A percentile compares a stretch with the other conserved stretches of the same genome.
phyloP scores from a whole-genome alignment of 2,113 vertebrate genomes.

The Choloepus hoffmanni region DNA sequence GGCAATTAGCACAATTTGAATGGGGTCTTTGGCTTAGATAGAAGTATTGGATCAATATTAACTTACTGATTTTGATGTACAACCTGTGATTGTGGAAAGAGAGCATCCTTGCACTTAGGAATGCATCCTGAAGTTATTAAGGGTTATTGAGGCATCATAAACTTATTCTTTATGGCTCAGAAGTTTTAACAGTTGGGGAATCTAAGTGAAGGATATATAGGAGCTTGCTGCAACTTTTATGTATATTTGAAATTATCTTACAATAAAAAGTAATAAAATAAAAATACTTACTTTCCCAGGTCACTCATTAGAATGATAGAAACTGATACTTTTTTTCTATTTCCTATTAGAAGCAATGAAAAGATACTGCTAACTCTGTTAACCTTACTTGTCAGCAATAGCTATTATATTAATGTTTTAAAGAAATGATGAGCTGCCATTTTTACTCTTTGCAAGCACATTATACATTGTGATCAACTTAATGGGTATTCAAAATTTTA shows the following conservation, averaged over 20 bases:
- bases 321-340: conserved; percentile 76
- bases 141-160: background rate
- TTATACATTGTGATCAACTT: conserved; percentile 54
- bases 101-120: background rate
- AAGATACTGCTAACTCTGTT: conserved; percentile 74
- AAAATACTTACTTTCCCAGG: conserved; percentile 65
- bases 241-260: conserved; percentile 24
- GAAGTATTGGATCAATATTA: background rate
- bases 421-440: conserved; percentile 70
- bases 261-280: background rate
- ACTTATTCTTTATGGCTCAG: background rate
- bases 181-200: background rate
- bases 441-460: conserved; percentile 58
- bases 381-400: conserved; percentile 66
- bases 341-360: conserved; percentile 80
- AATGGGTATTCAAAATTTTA: background rate
- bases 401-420: conserved; percentile 46
- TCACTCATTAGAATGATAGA: conserved; percentile 73
- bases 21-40: background rate
- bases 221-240: background rate
- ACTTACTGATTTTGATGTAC: background rate
- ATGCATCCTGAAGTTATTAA: background rate
- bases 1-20: background rate
- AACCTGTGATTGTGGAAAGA: background rate
- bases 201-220: background rate